Base-by-base conservation (phyloP, 2,797 vertebrate genomes). In the Scolopax rusticola region DNA sequence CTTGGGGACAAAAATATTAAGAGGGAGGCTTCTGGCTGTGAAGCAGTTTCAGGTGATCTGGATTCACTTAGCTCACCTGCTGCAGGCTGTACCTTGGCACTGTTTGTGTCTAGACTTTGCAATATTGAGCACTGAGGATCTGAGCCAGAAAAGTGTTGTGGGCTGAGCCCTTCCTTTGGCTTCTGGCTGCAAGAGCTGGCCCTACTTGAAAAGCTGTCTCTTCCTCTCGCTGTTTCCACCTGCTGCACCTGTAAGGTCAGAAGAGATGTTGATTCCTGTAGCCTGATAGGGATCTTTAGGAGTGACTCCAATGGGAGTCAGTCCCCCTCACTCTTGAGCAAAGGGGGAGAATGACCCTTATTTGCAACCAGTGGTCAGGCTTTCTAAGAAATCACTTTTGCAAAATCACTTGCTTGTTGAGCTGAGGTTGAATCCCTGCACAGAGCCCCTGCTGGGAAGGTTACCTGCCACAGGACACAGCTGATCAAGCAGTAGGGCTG, bases 321-420 rank as follows among this genome's bases (percentile, higher is more conserved):
- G 40, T 77, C 43, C 43, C 47, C 24, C 45, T 88, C 11, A 15
- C 15, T n/a, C 23, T 43, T 3, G 5, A 89, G 30, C 45, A 47
- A 77, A 79, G 63, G 2, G n/a, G 19, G 32, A 54, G 24, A 79
- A 48, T 25, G 17, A 12, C 17, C 8, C 1, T 57, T 71, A 25
- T 23, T 76, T 75, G 32, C 70, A 77, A 64, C 53, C 27, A 3
- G 16, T 74, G 57, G 47, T 68, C 80, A 64, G 76, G 90, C 64
- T 91, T 93, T 91, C 73, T 61, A 78, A 85, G 84, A 87, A 78
- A 27, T 33, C 5, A 17, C 33, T 40, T 86, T 69, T 47, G 28
- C 24, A 88, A 76, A 94, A 76, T 32, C 2, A 13, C 64, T 89
- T 69, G 25, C 77, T 92, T 61, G 30, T 43, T 75, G 30, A 67